Conservation (phyloP, 2,113 vertebrate species). For the Nasalis larvatus region DNA sequence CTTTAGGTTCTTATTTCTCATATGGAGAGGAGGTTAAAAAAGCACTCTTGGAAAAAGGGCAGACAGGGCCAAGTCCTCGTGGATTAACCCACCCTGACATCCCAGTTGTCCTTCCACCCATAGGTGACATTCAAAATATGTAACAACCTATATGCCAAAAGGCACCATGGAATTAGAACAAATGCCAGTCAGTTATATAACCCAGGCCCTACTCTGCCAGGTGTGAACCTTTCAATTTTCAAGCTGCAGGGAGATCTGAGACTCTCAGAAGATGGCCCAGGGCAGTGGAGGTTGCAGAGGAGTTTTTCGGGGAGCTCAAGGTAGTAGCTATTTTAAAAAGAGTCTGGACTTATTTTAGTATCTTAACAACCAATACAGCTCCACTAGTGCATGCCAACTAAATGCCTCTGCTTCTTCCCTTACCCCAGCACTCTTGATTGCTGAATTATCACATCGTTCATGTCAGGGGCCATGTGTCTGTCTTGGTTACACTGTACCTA, state of each 20-base stretch:
- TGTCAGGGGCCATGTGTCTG: neutral
- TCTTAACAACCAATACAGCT: neutral
- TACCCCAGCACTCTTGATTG: neutral
- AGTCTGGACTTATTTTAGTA: neutral
- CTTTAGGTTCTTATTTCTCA: neutral
- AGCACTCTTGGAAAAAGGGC: too few relatives aligned
- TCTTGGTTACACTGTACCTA: neutral
- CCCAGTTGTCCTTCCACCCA: neutral
- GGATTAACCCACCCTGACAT: neutral
- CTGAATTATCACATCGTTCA: neutral
- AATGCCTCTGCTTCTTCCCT: neutral
- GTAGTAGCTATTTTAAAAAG: neutral
- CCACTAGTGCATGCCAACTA: too few relatives aligned
- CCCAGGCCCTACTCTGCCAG: too few relatives aligned
- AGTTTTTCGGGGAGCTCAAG: neutral
- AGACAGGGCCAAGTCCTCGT: neutral
- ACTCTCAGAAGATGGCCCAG: neutral
- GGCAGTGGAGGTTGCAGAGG: neutral
- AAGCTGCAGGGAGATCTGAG: neutral
- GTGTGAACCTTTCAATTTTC: neutral
- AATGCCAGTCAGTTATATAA: neutral
- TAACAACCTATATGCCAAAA: neutral
- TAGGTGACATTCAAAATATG: neutral
- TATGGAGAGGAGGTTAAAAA: too few relatives aligned
- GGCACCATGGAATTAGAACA: neutral